Evolutionary conservation across 2,113 vertebrate genomes (phyloP), one percentile per base, ranked within the genome.

Genomic region (Brachyhypopomus gauderio): DNA sequence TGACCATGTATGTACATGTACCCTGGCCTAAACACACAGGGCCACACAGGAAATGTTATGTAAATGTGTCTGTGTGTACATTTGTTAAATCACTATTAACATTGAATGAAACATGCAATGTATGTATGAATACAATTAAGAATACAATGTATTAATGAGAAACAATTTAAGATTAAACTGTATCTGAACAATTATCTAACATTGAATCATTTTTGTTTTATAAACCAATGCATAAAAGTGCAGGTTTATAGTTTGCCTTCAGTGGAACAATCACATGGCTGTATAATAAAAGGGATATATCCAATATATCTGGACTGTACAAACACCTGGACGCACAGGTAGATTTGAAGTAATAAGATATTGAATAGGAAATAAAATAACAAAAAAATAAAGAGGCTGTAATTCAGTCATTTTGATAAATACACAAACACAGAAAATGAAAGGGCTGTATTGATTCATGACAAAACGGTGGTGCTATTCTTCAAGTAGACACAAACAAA

Each of bases 261-360:
- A 48, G 60, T 67, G 64, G 22, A 11, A 19, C 64, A 67, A 67
- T 36, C 64, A 36, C 36, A 30, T 67, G 19, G 27, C 30, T 67
- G 64, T 38, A 22, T 41, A 20, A 55, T 62, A 52, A 36, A 58
- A 20, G 36, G 30, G 64, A 9, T 63, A 22, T 20, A 22, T 72
- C 20, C 23, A 77, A 52, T 52, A 52, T 52, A 52, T 52, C 45
- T 30, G 25, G 41, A 76, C 74, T 74, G 38, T 69, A 30, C 66
- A 64, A 55, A 60, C 80, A 76, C 71, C 70, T 82, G 82, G 79
- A 82, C 87, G 86, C 87, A 85, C 84, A 88, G 52, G 81, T 84
- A 90, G 89, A 92, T 90, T 72, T 84, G 82, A 91, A 89, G 89
- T 91, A 91, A 93, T 92, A 92, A 88, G 83, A 91, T 91, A 93